Evolutionary conservation across 2,113 vertebrate species (phyloP), one percentile per base, ranked within the genome.

Genomic region (Dryoscopus gambensis): DNA sequence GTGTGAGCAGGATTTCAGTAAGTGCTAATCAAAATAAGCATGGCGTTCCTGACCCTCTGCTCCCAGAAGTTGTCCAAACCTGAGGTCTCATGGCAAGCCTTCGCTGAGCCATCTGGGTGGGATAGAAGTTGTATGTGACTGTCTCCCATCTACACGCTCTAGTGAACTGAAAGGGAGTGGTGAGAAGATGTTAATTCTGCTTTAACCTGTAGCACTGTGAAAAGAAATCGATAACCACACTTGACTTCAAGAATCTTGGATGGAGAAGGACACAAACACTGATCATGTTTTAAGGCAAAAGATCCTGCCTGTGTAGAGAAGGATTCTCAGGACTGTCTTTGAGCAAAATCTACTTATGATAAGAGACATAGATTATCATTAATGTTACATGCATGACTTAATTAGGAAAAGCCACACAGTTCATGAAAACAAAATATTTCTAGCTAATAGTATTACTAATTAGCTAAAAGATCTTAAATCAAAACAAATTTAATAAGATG

Each of bases 351-450:
- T 88, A n/a, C 30, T 86, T 89, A 87, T 10, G 25, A 30, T 78
- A 59, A 71, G 39, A 91, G 69, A 78, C 13, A 52, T 28, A 74
- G 63, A 47, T 84, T 86, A 31, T 91, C 40, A 68, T 87, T 84
- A 92, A 44, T 60, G 37, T 68, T 78, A 89, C n/a, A 52, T 47
- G 49, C 22, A 30, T 56, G 14, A 81, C 92, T 94, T 94, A 68
- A 84, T 92, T 94, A 89, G 53, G 37, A 79, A 94, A 87, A 94
- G 47, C 52, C 82, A 76, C 44, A 68, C 44, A 87, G 49, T 87
- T 82, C 30, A 91, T 53, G 74, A 95, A 94, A 94, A 81, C 65
- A 86, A 83, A 77, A 40, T 68, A n/a, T 84, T 89, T 84, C 69
- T 40, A 69, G 40, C 22, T 86, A 90, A 84, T 40, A 79, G 22